These are phyloP conservation scores for Lutjanus erythropterus DNA, from an alignment of 2,113 vertebrate genomes.

Conservation along the genomic window DNA sequence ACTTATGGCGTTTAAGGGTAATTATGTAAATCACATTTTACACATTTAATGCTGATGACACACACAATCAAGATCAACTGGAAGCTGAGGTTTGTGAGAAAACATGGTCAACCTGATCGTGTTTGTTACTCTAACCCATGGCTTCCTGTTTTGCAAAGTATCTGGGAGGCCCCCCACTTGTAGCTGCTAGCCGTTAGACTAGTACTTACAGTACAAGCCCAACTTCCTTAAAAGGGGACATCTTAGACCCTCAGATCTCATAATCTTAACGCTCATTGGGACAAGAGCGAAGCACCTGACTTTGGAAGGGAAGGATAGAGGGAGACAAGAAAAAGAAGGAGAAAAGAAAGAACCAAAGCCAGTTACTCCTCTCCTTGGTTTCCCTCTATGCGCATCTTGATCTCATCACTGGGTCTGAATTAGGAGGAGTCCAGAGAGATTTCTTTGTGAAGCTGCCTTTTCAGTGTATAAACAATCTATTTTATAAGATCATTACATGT, in stretches of 20 bases:
- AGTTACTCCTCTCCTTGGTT: conserved; percentile 34
- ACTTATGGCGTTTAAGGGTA: not conserved
- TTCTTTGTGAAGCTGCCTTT: conserved; percentile 29
- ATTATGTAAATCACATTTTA: not conserved
- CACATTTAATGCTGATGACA: not conserved
- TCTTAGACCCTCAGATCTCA: conserved; percentile 80
- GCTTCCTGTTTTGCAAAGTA: too few relatives aligned
- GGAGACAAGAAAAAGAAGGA: conserved; percentile 11
- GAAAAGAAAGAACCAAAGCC: conserved; percentile 51
- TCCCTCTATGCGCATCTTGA: conserved; percentile 79
- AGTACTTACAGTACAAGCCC: too few relatives aligned
- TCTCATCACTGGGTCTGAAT: conserved; percentile 73
- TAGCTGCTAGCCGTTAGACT: too few relatives aligned
- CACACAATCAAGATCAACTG: not conserved
- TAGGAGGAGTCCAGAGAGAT: conserved; percentile 5
- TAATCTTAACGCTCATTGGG: conserved; percentile 82
- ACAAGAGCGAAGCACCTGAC: conserved; percentile 50
- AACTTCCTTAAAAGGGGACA: too few relatives aligned
- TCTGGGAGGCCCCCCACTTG: too few relatives aligned
- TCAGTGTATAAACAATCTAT: not conserved
- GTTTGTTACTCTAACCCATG: too few relatives aligned
- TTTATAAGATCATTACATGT: too few relatives aligned
- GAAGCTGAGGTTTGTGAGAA: too few relatives aligned
- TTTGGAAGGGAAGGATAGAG: too few relatives aligned
- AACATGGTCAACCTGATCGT: too few relatives aligned